phyloP scores from a whole-genome alignment of 2,797 vertebrate genomes.

The Notolabrus celidotus region DNA sequence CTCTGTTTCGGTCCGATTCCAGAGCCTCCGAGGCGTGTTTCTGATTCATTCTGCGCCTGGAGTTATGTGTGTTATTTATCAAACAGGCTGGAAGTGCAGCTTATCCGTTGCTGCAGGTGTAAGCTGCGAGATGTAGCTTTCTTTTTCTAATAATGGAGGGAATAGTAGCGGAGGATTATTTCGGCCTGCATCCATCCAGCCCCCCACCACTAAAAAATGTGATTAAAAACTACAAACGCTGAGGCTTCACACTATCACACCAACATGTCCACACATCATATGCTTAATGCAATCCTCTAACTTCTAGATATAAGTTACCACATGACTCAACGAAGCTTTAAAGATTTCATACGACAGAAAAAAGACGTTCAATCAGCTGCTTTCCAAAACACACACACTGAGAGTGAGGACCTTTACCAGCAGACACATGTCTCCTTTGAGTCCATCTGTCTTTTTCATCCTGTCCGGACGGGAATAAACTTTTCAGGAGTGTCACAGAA shows the following conservation, averaged over 20 bases:
- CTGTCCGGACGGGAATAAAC: neutral
- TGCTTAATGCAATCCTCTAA: too few relatives aligned
- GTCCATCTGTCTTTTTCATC: neutral
- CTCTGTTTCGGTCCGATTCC: neutral
- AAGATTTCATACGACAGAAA: too few relatives aligned
- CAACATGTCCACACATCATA: too few relatives aligned
- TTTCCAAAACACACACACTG: too few relatives aligned
- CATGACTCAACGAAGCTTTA: too few relatives aligned
- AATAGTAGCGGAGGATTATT: neutral
- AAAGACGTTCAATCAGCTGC: too few relatives aligned
- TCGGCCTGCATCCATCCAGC: neutral
- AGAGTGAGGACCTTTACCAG: neutral
- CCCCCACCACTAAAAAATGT: too few relatives aligned
- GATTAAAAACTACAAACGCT: too few relatives aligned
- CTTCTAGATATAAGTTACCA: too few relatives aligned
- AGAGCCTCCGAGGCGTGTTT: neutral
- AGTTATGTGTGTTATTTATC: neutral
- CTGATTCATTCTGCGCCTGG: conserved; percentile 5
- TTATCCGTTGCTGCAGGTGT: neutral
- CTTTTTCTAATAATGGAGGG: neutral
- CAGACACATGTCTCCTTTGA: neutral
- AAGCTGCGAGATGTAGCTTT: neutral
- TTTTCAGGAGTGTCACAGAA: neutral
- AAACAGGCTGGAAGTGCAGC: conserved; percentile 10
- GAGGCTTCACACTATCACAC: too few relatives aligned